Evolutionary conservation across 2,888 invertebrate genomes (phyloP).

Genomic region (Punctoribates punctum): DNA sequence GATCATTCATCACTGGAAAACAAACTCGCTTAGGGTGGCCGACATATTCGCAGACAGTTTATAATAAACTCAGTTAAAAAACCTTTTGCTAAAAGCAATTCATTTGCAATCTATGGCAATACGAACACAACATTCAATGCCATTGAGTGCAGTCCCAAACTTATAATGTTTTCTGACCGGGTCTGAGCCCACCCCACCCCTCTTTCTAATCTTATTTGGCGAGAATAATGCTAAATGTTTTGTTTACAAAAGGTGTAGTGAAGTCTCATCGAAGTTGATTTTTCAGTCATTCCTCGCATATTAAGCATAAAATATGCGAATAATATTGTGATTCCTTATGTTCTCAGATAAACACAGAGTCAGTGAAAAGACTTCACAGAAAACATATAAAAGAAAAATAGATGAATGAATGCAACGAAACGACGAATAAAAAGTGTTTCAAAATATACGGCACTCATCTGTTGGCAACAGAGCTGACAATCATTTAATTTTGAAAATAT

Average conservation of each 20-base stretch:
- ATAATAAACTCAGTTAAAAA: conserved; percentile 34
- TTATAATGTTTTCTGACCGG: neutral
- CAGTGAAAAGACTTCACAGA: neutral
- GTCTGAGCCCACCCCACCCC: conserved; percentile 27
- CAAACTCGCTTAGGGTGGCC: conserved; percentile 33
- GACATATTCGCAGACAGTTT: conserved; percentile 35
- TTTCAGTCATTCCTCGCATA: conserved; percentile 3
- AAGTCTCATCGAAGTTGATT: neutral
- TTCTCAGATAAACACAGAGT: neutral
- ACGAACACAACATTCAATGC: conserved; percentile 26
- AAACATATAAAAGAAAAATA: neutral
- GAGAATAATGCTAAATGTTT: neutral
- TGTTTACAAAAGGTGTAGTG: conserved; percentile 34
- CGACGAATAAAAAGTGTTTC: neutral
- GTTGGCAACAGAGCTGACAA: neutral
- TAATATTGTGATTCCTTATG: conserved; percentile 21
- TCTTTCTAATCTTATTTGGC: conserved; percentile 29
- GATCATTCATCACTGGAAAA: conserved; percentile 38
- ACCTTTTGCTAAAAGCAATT: neutral
- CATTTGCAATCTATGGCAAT: neutral
- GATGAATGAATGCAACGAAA: neutral
- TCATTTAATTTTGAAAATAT: neutral
- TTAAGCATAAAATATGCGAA: conserved; percentile 16
- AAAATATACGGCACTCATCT: neutral
- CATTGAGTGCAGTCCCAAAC: neutral